These are phyloP conservation scores for Caenorhabditis inopinata DNA, from an alignment of 1,140 invertebrate species.

Conservation along the genomic window DNA sequence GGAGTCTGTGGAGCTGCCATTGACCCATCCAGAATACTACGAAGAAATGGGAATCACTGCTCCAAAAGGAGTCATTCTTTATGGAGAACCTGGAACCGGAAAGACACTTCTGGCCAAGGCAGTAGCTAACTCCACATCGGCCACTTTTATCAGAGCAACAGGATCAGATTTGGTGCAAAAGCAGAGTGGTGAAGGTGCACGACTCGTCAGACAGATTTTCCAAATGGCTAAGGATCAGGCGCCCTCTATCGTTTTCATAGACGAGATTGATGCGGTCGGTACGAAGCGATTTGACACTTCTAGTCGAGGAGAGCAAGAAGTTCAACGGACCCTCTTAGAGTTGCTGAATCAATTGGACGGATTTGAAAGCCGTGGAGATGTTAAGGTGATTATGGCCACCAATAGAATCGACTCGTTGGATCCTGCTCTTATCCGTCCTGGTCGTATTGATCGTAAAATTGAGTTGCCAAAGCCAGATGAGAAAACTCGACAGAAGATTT, in stretches of 20 bases:
- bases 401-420: constrained; percentile 70
- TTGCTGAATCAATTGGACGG: constrained; percentile 64
- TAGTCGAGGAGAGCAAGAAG: constrained; percentile 54
- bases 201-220: constrained; percentile 54
- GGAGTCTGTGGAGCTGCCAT: constrained; percentile 56
- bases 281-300: constrained; percentile 58
- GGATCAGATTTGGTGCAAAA: constrained; percentile 61
- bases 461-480: constrained; percentile 68
- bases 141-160: constrained; percentile 55
- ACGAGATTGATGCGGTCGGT: constrained; percentile 60
- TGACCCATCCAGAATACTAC: constrained; percentile 60
- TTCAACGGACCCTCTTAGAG: constrained; percentile 62
- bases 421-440: constrained; percentile 69
- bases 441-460: constrained; percentile 70
- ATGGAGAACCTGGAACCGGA: constrained; percentile 56
- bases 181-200: constrained; percentile 54
- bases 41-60: constrained; percentile 60
- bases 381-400: constrained; percentile 69
- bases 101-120: constrained; percentile 60
- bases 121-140: constrained; percentile 55
- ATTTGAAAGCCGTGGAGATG: constrained; percentile 59
- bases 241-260: constrained; percentile 58
- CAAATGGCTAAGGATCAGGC: constrained; percentile 55
- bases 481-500: constrained; percentile 65
- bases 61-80: constrained; percentile 59